Evolutionary conservation across 1,140 invertebrate genomes (phyloP), one percentile per base, ranked within the genome.

Genomic region (Agrypnia vestita): DNA sequence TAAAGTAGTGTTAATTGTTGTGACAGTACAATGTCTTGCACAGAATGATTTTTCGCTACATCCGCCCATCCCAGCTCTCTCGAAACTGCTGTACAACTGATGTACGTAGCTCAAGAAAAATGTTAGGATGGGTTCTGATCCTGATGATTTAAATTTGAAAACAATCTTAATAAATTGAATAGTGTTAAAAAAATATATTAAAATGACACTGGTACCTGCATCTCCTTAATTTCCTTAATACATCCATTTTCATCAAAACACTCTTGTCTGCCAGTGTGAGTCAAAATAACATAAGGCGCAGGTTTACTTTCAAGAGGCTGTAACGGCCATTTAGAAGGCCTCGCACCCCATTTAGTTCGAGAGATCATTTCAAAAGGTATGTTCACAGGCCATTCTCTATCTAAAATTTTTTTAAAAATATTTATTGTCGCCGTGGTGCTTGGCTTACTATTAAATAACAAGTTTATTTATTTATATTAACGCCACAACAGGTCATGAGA

Each of bases 361-460:
- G 49, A 76, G 56, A 82, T 46, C 72, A 82, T 69, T 51, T 79
- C 77, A 76, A 82, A 79, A 15, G 77, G 71, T 69, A 79, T 47
- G 35, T 75, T 82, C n/a, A 82, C 64, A 25, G 76, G 80, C 76
- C 76, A 82, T 71, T 75, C 43, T 62, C 55, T 74, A 76, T 79
- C 80, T 82, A 25, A 4, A 79, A 78, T 49, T n/a, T n/a, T n/a
- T n/a, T n/a, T n/a, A n/a, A n/a, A n/a, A n/a, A n/a, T n/a, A n/a
- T n/a, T n/a, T n/a, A n/a, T n/a, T n/a, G n/a, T n/a, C n/a, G n/a
- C n/a, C n/a, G n/a, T n/a, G n/a, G n/a, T n/a, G n/a, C n/a, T n/a
- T n/a, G n/a, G n/a, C n/a, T n/a, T n/a, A n/a, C n/a, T n/a, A n/a
- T n/a, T n/a, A n/a, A n/a, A n/a, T n/a, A n/a, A n/a, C n/a, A n/a